Percentiles rank a stretch among this genome's conserved stretches.
These are phyloP conservation scores for Chloroclystis v-ata DNA, from an alignment of 2,888 invertebrate genomes.

Conservation along the genomic window DNA sequence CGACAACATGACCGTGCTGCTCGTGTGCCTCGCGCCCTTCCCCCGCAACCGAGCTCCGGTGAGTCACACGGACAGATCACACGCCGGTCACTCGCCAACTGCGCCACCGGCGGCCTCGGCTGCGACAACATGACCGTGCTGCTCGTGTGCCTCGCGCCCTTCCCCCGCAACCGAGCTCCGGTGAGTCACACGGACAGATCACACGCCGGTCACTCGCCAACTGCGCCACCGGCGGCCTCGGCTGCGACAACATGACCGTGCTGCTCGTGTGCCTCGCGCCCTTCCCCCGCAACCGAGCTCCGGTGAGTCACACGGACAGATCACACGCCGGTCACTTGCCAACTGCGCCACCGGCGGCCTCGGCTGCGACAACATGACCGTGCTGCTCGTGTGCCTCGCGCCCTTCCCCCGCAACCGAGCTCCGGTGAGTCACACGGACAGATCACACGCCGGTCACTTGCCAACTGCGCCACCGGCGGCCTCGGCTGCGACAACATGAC, in stretches of 20 bases:
- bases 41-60: slow-evolving; percentile 47
- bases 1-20: slow-evolving; percentile 98
- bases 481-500: slow-evolving; percentile 99
- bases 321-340: slow-evolving; percentile 96
- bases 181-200: slow-evolving; percentile 76
- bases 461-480: slow-evolving; percentile 97
- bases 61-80: slow-evolving; percentile 84
- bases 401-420: slow-evolving; percentile 56
- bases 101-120: slow-evolving; percentile 96
- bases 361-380: slow-evolving; percentile 99
- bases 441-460: slow-evolving; percentile 94
- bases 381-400: slow-evolving; percentile 88
- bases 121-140: slow-evolving; percentile 99
- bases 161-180: slow-evolving; percentile 48
- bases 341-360: slow-evolving; percentile 98
- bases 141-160: slow-evolving; percentile 84
- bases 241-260: slow-evolving; percentile 99
- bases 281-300: slow-evolving; percentile 49
- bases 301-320: slow-evolving; percentile 53
- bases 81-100: slow-evolving; percentile 96
- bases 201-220: slow-evolving; percentile 97
- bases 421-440: slow-evolving; percentile 46
- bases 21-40: slow-evolving; percentile 84
- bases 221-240: slow-evolving; percentile 96
- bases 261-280: slow-evolving; percentile 87